Evolutionary conservation across 1,140 invertebrate genomes (phyloP).

Genomic region (Drosophila prosaltans): DNA sequence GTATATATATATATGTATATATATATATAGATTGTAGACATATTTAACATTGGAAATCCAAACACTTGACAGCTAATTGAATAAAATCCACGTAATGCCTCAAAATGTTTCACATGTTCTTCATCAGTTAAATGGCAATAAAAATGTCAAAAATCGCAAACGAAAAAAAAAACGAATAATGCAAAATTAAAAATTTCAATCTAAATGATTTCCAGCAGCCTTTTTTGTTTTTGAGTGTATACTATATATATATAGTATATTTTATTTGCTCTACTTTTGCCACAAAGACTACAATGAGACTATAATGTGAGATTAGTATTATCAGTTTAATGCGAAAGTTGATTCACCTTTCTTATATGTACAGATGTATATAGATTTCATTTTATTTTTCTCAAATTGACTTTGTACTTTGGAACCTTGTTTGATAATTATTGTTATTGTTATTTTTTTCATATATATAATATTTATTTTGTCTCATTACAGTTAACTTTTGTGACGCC

Average conservation of each 20-base stretch:
- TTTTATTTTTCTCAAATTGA: not conserved
- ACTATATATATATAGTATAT: not conserved
- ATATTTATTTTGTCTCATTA: slow-evolving; percentile 44
- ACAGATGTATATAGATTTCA: not conserved
- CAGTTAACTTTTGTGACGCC: slow-evolving; percentile 39
- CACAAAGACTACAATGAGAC: not conserved
- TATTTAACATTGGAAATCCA: not conserved
- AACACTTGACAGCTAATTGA: not conserved
- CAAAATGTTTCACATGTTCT: slow-evolving; percentile 1
- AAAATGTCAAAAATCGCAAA: not conserved
- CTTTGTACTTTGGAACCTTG: slow-evolving; percentile 1
- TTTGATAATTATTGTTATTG: not conserved
- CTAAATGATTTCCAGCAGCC: no score
- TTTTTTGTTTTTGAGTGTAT: no score
- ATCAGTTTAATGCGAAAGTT: slow-evolving; percentile 2
- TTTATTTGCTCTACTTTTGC: not conserved
- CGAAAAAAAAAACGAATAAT: not conserved
- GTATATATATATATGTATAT: no score
- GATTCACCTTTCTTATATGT: slow-evolving; percentile 1
- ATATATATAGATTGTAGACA: not conserved
- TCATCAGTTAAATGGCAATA: not conserved
- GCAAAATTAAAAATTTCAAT: not conserved
- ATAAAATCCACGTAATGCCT: not conserved
- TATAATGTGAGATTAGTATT: not conserved
- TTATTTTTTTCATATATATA: slow-evolving; percentile 12